phyloP scores from a whole-genome alignment of 2,888 invertebrate genomes.

The Phania funesta region DNA sequence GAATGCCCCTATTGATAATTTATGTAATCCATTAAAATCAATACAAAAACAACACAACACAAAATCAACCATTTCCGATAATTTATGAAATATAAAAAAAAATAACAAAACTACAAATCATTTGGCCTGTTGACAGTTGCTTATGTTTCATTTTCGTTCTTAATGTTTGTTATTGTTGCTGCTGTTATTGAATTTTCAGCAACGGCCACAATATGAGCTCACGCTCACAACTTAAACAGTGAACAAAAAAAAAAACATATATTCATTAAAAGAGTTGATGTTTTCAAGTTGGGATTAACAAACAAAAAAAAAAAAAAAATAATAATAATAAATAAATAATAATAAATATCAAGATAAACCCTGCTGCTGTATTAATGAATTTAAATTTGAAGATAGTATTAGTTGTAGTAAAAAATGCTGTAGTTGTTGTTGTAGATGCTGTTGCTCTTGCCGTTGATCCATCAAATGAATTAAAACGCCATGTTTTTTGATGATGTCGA shows the following conservation, averaged over 20 bases:
- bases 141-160: conserved; percentile 66
- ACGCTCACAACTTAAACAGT: neutral
- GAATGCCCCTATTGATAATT: neutral
- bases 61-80: conserved; percentile 73
- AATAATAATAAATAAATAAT: no score
- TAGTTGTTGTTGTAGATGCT: conserved; percentile 26
- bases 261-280: conserved; percentile 21
- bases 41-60: neutral
- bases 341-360: conserved; percentile 3
- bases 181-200: neutral
- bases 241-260: neutral
- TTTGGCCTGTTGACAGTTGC: conserved; percentile 78
- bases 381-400: conserved; percentile 24
- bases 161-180: conserved; percentile 44
- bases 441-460: conserved; percentile 33
- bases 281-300: conserved; percentile 36
- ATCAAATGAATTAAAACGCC: conserved; percentile 61
- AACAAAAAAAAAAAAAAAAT: neutral
- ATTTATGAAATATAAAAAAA: conserved; percentile 79
- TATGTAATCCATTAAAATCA: neutral
- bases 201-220: neutral
- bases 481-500: conserved; percentile 58
- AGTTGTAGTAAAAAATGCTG: conserved; percentile 18
- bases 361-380: conserved; percentile 36
- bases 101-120: conserved; percentile 78